A percentile compares a stretch with the other conserved stretches of the same genome.
Conservation (phyloP, 2,888 invertebrate genomes). For the Lysandra bellargus region DNA sequence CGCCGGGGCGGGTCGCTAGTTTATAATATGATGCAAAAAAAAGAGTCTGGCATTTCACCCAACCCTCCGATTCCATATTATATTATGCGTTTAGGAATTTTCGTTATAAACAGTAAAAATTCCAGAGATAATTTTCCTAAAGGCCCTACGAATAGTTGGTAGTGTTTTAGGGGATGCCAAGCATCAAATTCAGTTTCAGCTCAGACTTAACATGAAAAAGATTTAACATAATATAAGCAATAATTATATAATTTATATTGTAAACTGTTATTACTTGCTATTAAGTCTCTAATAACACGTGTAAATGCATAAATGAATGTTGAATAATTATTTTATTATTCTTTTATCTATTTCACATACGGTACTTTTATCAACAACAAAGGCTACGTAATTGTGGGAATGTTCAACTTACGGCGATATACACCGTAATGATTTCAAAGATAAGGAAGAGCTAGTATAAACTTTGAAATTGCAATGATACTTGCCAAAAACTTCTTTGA, state of each 20-base stretch:
- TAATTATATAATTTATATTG: background rate
- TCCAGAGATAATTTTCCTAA: too few species aligned
- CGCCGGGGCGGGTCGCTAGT: too few species aligned
- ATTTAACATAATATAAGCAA: background rate
- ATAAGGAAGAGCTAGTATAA: background rate
- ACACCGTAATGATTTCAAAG: background rate
- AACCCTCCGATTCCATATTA: too few species aligned
- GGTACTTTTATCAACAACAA: conserved; percentile 21
- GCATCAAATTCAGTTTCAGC: background rate
- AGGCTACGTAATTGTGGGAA: conserved; percentile 16
- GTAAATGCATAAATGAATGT: conserved; percentile 1
- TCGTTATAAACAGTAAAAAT: too few species aligned
- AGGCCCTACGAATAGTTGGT: background rate
- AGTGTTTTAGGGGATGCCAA: background rate
- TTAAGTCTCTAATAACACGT: background rate
- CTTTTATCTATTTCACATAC: conserved; percentile 11
- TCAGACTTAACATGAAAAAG: background rate
- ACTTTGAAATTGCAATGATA: background rate
- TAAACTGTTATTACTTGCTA: background rate
- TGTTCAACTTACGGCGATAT: background rate
- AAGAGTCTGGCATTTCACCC: too few species aligned
- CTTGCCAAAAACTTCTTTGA: background rate
- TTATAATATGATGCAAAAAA: too few species aligned
- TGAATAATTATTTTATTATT: background rate
- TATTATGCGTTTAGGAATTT: too few species aligned